These are phyloP conservation scores for Tenthredo notha DNA, from an alignment of 2,888 invertebrate genomes.

Conservation along the genomic window DNA sequence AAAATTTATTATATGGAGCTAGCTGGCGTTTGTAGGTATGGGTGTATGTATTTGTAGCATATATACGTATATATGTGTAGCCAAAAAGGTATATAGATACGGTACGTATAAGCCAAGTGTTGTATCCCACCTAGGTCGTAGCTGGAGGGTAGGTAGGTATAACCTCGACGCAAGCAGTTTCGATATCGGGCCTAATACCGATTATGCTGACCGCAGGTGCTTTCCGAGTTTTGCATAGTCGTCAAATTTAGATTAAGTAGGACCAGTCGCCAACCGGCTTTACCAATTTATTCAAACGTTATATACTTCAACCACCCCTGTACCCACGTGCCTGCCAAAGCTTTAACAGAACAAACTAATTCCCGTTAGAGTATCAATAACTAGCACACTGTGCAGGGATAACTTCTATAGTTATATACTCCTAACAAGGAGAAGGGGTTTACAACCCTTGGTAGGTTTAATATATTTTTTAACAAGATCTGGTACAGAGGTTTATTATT, in stretches of 20 bases:
- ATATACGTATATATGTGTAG: neutral
- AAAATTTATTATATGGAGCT: slow-evolving; percentile 36
- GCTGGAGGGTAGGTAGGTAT: slow-evolving; percentile 9
- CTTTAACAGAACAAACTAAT: neutral
- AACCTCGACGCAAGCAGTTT: slow-evolving; percentile 50
- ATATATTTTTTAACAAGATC: no score
- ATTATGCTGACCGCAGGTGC: slow-evolving; percentile 52
- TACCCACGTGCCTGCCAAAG: neutral
- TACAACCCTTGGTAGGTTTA: no score
- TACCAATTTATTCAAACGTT: slow-evolving; percentile 35
- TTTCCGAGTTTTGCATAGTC: slow-evolving; percentile 39
- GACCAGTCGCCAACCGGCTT: slow-evolving; percentile 15
- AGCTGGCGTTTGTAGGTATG: neutral
- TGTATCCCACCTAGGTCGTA: slow-evolving; percentile 6
- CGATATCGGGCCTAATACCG: slow-evolving; percentile 52
- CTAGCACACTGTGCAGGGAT: neutral
- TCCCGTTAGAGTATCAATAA: neutral
- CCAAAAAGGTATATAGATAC: neutral
- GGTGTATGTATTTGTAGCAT: neutral
- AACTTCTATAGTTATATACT: neutral
- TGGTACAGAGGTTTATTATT: neutral
- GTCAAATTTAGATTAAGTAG: slow-evolving; percentile 48
- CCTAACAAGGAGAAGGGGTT: neutral
- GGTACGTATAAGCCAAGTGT: slow-evolving; percentile 17
- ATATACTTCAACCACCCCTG: neutral